Conservation (phyloP, 2,888 invertebrate genomes). For the Odontomyia ornata region DNA sequence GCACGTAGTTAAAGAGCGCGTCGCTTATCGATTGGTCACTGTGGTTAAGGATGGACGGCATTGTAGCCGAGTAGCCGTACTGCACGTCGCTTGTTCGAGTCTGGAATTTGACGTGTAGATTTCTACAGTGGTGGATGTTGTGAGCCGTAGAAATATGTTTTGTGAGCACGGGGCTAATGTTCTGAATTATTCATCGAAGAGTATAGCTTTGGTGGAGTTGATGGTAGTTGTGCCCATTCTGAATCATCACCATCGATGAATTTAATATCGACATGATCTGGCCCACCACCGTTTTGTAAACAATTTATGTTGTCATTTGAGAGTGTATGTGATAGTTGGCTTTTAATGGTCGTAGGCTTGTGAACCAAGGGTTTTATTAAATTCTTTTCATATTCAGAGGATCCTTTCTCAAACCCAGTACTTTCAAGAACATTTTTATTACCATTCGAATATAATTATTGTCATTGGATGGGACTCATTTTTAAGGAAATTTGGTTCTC, state of each 20-base stretch:
- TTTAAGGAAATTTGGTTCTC: constrained; percentile 61
- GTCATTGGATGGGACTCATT: constrained; percentile 55
- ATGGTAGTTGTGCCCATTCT: constrained; percentile 41
- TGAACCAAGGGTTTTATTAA: constrained; percentile 52
- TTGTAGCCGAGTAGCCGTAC: too few relatives aligned
- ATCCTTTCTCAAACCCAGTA: constrained; percentile 10
- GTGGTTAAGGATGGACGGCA: too few relatives aligned
- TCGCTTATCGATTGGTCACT: too few relatives aligned
- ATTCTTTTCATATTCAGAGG: constrained; percentile 29
- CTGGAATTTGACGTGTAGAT: too few relatives aligned
- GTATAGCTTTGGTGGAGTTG: constrained; percentile 48
- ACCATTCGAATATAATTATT: constrained; percentile 44
- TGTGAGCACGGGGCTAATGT: too few relatives aligned
- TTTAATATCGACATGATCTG: constrained; percentile 53
- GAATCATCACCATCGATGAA: constrained; percentile 54
- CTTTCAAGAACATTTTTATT: constrained; percentile 18
- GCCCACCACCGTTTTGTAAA: constrained; percentile 47
- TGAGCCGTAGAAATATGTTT: too few relatives aligned
- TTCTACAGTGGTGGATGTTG: too few relatives aligned
- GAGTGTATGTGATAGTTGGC: constrained; percentile 49
- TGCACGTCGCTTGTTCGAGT: too few relatives aligned
- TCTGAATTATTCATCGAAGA: too few relatives aligned
- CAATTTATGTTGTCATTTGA: constrained; percentile 52
- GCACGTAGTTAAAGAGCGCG: too few relatives aligned
- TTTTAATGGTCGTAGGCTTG: constrained; percentile 48